phyloP scores from a whole-genome alignment of 1,140 invertebrate genomes.

The Eulimnadia texana region DNA sequence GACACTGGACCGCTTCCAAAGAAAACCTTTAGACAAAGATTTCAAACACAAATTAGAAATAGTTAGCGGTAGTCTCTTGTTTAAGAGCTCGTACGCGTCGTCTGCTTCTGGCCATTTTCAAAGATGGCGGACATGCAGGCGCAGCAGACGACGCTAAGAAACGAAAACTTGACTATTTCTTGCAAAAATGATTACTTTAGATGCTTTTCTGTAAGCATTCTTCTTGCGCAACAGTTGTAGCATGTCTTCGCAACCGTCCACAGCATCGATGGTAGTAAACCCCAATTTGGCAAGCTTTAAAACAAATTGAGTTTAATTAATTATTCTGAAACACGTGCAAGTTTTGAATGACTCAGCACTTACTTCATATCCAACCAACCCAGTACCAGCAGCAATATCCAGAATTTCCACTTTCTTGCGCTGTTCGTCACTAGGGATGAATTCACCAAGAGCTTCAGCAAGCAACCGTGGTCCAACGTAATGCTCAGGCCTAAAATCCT shows the following conservation, averaged over 20 bases:
- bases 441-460: constrained; percentile 19
- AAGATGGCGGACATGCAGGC: no score
- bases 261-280: constrained; percentile 24
- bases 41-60: not conserved
- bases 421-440: constrained; percentile 15
- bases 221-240: not conserved
- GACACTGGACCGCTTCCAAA: not conserved
- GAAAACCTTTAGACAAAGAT: not conserved
- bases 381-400: constrained; percentile 29
- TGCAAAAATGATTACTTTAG: no score
- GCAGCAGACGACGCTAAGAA: no score
- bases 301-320: not conserved
- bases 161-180: no score
- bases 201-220: not conserved
- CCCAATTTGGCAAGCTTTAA: constrained; percentile 22
- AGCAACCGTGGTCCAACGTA: constrained; percentile 24
- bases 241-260: constrained; percentile 18
- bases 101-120: no score
- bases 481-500: constrained; percentile 12
- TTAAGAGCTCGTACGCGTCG: no score
- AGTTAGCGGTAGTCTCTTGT: no score
- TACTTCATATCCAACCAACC: constrained; percentile 26
- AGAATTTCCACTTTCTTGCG: constrained; percentile 21
- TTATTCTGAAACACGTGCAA: not conserved
- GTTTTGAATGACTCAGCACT: not conserved